Evolutionary conservation across 2,113 vertebrate genomes (phyloP), one percentile per base, ranked within the genome.

Genomic region (Oplegnathus fasciatus): DNA sequence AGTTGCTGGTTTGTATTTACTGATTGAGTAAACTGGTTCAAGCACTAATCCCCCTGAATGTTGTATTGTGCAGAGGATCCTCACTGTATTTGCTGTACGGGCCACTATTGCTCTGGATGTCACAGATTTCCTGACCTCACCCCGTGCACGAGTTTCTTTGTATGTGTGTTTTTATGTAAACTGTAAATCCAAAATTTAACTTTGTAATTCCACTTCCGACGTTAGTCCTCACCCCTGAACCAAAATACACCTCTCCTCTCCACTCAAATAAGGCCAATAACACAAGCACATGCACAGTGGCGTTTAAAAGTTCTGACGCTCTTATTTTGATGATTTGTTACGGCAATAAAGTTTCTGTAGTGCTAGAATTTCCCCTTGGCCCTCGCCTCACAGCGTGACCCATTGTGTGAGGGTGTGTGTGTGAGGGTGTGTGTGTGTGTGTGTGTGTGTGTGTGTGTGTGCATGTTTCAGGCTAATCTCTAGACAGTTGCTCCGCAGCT

Each of bases 21-120:
- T 42, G 82, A 71, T 46, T 80, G 58, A 64, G n/a, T 68, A 74
- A 91, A 86, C 70, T 82, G 82, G 80, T 91, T 87, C 72, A 69
- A 28, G 55, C 64, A 57, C 78, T 87, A 89, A 87, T 84, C 83
- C 58, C 26, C 14, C n/a, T 55, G 34, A 42, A 68, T 32, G 37
- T 34, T 78, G 26, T 26, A 37, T 40, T 60, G 52, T 57, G 15
- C 26, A 57, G 34, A 58, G 5, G 24, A 78, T 69, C 40, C 72
- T 77, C 20, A 44, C 22, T 44, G 54, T 61, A 50, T 80, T 52
- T 44, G 17, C 44, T 64, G 15, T n/a, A 42, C n/a, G 61, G 32
- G 62, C 50, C 28, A 10, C 20, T 58, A 18, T 67, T 54, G 14
- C 62, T 32, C 26, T 75, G 58, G 30, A 52, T 65, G 34, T 74